Base-by-base conservation (phyloP, 2,888 invertebrate species). In the Colostygia pectinataria region DNA sequence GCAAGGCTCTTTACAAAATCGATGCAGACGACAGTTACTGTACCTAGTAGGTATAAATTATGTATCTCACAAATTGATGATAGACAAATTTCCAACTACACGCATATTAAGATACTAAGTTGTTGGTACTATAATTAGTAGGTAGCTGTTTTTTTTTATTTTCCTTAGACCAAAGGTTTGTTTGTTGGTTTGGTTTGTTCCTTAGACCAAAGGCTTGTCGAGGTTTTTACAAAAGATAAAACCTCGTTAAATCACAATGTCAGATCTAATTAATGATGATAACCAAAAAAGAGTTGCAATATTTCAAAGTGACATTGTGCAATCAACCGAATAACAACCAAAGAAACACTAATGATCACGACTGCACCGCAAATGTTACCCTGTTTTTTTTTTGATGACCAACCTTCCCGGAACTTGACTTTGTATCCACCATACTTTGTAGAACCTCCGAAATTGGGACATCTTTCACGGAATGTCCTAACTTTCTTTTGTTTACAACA, bases 331-430 rank as follows among this genome's bases (percentile, higher is more conserved):
- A 40, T 48, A 59, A 61, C 62, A 51, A 60, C 63, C 66, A 71
- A 71, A 72, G 66, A 60, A 52, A 58, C 55, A 70, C 70, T 84
- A 83, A 85, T 85, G 81, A 79, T 69, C 68, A 63, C 65, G 61
- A 61, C 61, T 65, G 68, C 70, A 70, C 76, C 77, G 71, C 73
- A 71, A 71, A 68, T 54, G 63, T 62, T 73, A 72, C 70, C 77
- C 69, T 63, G 65, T 70, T 80, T 80, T 80, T 80, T 80, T 74
- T 74, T 74, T 68, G 58, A 20, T 2, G 76, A 80, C 73, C 70
- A 63, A 67, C 81, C 83, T 88, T 87, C 86, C 66, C 57, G 80
- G 87, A 89, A 88, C 51, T 67, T 57, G 61, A 69, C 61, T 73
- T 71, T 75, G 76, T 63, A 51, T 57, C 57, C 57, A 77, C 81